Base-by-base conservation (phyloP, 2,888 invertebrate species). In the Oeneis ivallda region DNA sequence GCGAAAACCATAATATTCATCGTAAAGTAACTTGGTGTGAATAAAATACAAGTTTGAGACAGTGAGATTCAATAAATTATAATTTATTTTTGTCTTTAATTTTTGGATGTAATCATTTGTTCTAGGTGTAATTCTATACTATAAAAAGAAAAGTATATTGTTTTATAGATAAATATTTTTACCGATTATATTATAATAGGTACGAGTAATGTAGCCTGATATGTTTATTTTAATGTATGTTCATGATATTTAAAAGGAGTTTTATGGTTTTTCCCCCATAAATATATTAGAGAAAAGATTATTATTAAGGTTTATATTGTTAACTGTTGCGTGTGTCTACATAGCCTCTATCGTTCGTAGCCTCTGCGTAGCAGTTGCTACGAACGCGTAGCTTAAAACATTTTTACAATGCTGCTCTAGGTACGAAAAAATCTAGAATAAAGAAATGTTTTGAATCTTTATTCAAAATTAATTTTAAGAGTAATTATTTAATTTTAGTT, bases 341-440 rank as follows among this genome's bases (percentile, higher is more conserved):
- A 41, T 39, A 54, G 39, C 54, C 5, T 17, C 19, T 17, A 26
- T 4, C 5, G 26, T 26, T 32, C 19, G 56, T 39, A 54, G 54
- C 54, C 5, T 17, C 19, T 39, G 17, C 56, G 56, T 56, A 56
- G 56, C 17, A 41, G 19, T 19, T 39, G 39, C 56, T 56, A 56
- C 56, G 56, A 26, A n/a, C 11, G 3, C 41, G 56, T 41, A 56
- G 41, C 56, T 26, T 26, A 26, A 41, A 15, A 39, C 15, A 13
- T 19, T 32, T 34, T 2, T 34, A 32, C 19, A n/a, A 45, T 37
- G 9, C 1, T n/a, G n/a, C n/a, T n/a, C n/a, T n/a, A n/a, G n/a
- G n/a, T 26, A 26, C 5, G 26, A 26, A 26, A n/a, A 26, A 26
- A 26, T 26, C 26, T 1, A 26, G 26, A 26, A 26, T 5, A 26